These are phyloP conservation scores for Axea sp. DNA, from an alignment of 2,888 invertebrate species.

Conservation along the genomic window DNA sequence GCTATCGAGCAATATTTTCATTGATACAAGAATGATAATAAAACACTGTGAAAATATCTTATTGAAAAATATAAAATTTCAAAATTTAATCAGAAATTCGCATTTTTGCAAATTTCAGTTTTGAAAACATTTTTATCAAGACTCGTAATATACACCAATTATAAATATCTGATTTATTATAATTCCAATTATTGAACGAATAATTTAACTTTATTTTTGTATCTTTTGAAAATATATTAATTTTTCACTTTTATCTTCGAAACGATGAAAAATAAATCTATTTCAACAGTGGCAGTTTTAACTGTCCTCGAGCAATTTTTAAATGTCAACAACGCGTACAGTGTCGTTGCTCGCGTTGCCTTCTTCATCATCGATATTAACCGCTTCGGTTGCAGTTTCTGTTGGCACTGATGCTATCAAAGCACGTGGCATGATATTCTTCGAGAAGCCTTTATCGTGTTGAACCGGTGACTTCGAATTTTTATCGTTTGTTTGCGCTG, in stretches of 20 bases:
- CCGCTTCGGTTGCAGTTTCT: conserved; percentile 74
- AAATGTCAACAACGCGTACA: conserved; percentile 59
- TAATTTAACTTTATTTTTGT: too few species aligned
- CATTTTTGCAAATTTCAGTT: too few species aligned
- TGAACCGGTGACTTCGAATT: conserved; percentile 67
- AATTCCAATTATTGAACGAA: too few species aligned
- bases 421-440: conserved; percentile 7
- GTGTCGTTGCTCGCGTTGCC: conserved; percentile 63
- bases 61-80: conserved; percentile 7
- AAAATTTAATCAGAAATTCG: too few species aligned
- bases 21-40: neutral
- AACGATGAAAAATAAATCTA: conserved; percentile 9
- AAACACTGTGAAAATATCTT: neutral
- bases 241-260: too few species aligned
- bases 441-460: conserved; percentile 59
- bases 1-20: conserved; percentile 9
- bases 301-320: neutral
- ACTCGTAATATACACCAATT: too few species aligned
- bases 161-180: too few species aligned
- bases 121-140: too few species aligned
- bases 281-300: conserved; percentile 1
- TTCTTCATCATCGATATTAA: conserved; percentile 73
- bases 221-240: too few species aligned
- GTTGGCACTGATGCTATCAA: conserved; percentile 64
- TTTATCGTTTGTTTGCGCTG: conserved; percentile 82